A percentile compares a stretch with the other conserved stretches of the same genome.
phyloP scores from a whole-genome alignment of 1,140 invertebrate species.

The Eriosoma lanigerum region DNA sequence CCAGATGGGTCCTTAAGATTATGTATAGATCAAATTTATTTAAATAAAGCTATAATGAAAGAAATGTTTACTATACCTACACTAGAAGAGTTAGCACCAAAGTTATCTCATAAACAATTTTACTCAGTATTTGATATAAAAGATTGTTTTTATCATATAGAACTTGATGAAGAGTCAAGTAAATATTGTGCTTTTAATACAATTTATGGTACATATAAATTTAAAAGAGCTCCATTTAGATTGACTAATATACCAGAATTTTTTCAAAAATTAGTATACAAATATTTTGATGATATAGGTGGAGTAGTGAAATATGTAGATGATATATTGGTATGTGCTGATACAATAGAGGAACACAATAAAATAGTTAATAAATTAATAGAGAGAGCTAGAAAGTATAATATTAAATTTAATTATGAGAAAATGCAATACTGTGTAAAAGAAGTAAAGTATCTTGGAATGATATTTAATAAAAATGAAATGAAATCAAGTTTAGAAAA shows the following conservation, averaged over 20 bases:
- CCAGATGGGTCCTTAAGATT: background rate
- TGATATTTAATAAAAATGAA: constrained; percentile 56
- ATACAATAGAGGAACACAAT: constrained; percentile 54
- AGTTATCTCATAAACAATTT: background rate
- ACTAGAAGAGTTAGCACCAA: background rate
- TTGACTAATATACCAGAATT: constrained; percentile 49
- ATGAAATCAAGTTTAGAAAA: constrained; percentile 58
- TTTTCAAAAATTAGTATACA: constrained; percentile 52
- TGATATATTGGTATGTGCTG: constrained; percentile 56
- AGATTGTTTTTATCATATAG: background rate
- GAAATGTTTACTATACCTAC: background rate
- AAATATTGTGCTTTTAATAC: constrained; percentile 43
- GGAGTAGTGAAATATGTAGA: constrained; percentile 56
- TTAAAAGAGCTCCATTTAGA: constrained; percentile 53
- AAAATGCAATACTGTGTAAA: constrained; percentile 58
- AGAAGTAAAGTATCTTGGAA: constrained; percentile 58
- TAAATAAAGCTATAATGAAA: background rate
- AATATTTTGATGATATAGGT: constrained; percentile 52
- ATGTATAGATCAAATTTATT: constrained; percentile 4
- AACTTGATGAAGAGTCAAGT: background rate
- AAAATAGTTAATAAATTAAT: constrained; percentile 55
- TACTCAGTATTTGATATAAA: constrained; percentile 18
- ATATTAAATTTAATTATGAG: constrained; percentile 58
- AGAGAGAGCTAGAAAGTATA: constrained; percentile 56
- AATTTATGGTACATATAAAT: constrained; percentile 37